Evolutionary conservation across 2,888 invertebrate genomes (phyloP).

Genomic region (Corythucha ciliata): DNA sequence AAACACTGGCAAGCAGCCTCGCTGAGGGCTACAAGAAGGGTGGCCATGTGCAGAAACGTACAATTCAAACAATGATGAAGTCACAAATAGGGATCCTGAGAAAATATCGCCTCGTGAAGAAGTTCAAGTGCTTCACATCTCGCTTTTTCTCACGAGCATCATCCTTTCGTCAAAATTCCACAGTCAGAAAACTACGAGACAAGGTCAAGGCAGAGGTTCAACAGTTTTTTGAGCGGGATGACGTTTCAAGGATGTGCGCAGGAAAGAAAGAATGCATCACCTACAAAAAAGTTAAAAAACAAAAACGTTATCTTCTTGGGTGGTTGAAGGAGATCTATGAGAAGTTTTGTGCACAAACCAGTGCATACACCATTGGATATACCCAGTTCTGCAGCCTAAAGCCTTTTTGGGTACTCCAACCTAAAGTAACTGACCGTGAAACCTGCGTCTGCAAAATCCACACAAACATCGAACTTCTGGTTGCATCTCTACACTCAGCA

Average conservation of each 20-base stretch:
- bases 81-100: neutral
- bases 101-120: neutral
- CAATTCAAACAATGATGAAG: no score
- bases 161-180: no score
- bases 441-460: constrained; percentile 15
- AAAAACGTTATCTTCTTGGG: constrained; percentile 1
- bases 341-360: neutral
- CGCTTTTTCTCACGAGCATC: neutral
- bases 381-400: constrained; percentile 10
- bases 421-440: constrained; percentile 12
- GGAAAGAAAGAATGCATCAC: constrained; percentile 22
- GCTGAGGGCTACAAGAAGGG: no score
- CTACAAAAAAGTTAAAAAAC: constrained; percentile 14
- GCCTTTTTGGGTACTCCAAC: constrained; percentile 23
- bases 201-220: neutral
- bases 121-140: neutral
- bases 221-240: constrained; percentile 16
- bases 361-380: neutral
- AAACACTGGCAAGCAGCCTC: no score
- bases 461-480: constrained; percentile 16
- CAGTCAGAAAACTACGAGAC: no score
- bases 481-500: constrained; percentile 7
- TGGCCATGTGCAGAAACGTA: no score
- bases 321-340: constrained; percentile 3
- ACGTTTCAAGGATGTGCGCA: constrained; percentile 8